Evolutionary conservation across 2,888 invertebrate genomes (phyloP).

Genomic region (Diaperis boleti): DNA sequence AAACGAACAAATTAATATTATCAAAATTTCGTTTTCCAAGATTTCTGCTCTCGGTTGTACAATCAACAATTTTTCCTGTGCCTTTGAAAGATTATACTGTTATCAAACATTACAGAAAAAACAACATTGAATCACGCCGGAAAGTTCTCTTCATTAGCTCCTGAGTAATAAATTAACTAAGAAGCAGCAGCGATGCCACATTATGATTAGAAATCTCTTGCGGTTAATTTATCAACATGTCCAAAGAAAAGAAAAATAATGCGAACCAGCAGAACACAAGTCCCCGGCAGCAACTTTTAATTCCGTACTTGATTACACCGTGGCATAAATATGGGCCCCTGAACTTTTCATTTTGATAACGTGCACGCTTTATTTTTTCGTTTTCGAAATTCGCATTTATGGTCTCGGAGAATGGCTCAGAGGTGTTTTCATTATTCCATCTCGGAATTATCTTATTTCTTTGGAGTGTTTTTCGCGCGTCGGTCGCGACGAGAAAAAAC

Average conservation of each 20-base stretch:
- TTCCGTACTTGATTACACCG: constrained; percentile 31
- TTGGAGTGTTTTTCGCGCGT: constrained; percentile 22
- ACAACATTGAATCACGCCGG: constrained; percentile 1
- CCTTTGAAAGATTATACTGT: too few species aligned
- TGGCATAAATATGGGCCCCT: constrained; percentile 26
- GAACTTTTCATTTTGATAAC: constrained; percentile 35
- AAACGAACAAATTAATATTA: too few species aligned
- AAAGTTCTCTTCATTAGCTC: constrained; percentile 22
- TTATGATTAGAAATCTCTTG: constrained; percentile 33
- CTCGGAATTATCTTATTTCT: constrained; percentile 30
- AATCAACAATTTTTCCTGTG: too few species aligned
- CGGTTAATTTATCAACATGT: constrained; percentile 30
- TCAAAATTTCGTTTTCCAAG: too few species aligned
- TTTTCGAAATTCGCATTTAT: constrained; percentile 32
- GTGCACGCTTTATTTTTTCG: constrained; percentile 28
- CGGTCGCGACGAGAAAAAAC: constrained; percentile 15
- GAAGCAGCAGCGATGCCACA: constrained; percentile 13
- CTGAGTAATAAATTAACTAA: constrained; percentile 21
- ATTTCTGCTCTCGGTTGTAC: too few species aligned
- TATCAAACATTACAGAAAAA: constrained; percentile 3
- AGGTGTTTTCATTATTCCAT: constrained; percentile 36
- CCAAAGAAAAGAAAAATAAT: constrained; percentile 13
- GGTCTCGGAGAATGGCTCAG: constrained; percentile 11
- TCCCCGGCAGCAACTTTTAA: constrained; percentile 30
- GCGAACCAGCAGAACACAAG: constrained; percentile 10